Percentiles rank a stretch among this genome's conserved stretches.
phyloP scores from a whole-genome alignment of 2,888 invertebrate genomes.

The Rhodophaea formosa region DNA sequence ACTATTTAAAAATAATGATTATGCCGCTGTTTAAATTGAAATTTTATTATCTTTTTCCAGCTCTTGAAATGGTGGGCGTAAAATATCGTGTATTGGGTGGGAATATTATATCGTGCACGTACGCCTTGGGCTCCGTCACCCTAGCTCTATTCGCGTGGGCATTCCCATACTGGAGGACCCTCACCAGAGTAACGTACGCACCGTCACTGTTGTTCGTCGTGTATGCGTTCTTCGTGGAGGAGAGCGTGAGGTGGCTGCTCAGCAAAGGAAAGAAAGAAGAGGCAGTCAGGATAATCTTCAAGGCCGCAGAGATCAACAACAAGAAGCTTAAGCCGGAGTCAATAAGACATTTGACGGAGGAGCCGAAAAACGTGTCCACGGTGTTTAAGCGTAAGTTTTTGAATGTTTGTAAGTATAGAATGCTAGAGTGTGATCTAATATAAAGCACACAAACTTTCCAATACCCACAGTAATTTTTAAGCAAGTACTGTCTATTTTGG shows the following conservation, averaged over 20 bases:
- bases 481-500: too few species aligned
- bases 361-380: constrained; percentile 24
- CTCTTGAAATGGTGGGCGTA: constrained; percentile 85
- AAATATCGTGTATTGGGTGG: constrained; percentile 84
- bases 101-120: constrained; percentile 83
- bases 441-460: too few species aligned
- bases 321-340: constrained; percentile 61
- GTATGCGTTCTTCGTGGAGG: constrained; percentile 83
- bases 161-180: constrained; percentile 83
- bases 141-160: constrained; percentile 83
- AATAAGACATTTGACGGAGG: constrained; percentile 41
- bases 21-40: neutral
- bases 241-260: constrained; percentile 87
- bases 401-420: too few species aligned
- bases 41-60: constrained; percentile 54
- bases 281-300: constrained; percentile 73
- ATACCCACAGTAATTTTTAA: too few species aligned
- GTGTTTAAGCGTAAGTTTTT: constrained; percentile 12
- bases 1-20: too few species aligned
- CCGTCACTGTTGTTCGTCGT: constrained; percentile 83
- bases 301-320: constrained; percentile 70
- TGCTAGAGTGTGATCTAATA: too few species aligned
- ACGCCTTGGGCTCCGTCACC: constrained; percentile 84
- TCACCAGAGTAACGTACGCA: constrained; percentile 82
- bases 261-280: constrained; percentile 80